Evolutionary conservation across 2,888 invertebrate species (phyloP).

Genomic region (Fragum sueziense): DNA sequence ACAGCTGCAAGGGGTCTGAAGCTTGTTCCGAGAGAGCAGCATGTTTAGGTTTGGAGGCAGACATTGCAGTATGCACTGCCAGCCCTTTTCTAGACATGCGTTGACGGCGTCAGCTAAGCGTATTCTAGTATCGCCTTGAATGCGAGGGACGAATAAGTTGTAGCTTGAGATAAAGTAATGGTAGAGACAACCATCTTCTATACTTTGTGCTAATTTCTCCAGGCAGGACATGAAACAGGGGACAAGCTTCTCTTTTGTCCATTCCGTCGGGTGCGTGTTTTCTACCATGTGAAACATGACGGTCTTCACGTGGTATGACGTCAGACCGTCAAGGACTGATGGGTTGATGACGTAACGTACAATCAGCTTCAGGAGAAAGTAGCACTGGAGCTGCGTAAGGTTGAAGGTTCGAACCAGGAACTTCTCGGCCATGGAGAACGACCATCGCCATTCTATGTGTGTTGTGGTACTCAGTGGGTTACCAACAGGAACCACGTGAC

Average conservation of each 20-base stretch:
- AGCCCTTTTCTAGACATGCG: slow-evolving; percentile 51
- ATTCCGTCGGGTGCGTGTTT: slow-evolving; percentile 56
- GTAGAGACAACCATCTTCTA: slow-evolving; percentile 54
- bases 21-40: slow-evolving; percentile 46
- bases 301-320: slow-evolving; percentile 57
- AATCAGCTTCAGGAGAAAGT: slow-evolving; percentile 55
- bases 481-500: slow-evolving; percentile 57
- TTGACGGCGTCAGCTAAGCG: slow-evolving; percentile 32
- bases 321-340: slow-evolving; percentile 48
- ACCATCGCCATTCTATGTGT: slow-evolving; percentile 60
- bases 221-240: slow-evolving; percentile 51
- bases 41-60: slow-evolving; percentile 57
- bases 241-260: slow-evolving; percentile 52
- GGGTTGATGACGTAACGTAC: slow-evolving; percentile 55
- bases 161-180: slow-evolving; percentile 59
- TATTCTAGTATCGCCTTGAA: slow-evolving; percentile 57
- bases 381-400: slow-evolving; percentile 52
- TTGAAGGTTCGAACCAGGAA: slow-evolving; percentile 56
- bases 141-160: slow-evolving; percentile 47
- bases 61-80: slow-evolving; percentile 56
- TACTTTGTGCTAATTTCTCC: slow-evolving; percentile 48
- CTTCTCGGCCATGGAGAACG: slow-evolving; percentile 57
- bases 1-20: slow-evolving; percentile 47
- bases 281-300: slow-evolving; percentile 62
- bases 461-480: slow-evolving; percentile 56